Percentiles rank a stretch among this genome's conserved stretches.
Conservation (phyloP, 2,113 vertebrate genomes). For the Hemibagrus wyckioides region DNA sequence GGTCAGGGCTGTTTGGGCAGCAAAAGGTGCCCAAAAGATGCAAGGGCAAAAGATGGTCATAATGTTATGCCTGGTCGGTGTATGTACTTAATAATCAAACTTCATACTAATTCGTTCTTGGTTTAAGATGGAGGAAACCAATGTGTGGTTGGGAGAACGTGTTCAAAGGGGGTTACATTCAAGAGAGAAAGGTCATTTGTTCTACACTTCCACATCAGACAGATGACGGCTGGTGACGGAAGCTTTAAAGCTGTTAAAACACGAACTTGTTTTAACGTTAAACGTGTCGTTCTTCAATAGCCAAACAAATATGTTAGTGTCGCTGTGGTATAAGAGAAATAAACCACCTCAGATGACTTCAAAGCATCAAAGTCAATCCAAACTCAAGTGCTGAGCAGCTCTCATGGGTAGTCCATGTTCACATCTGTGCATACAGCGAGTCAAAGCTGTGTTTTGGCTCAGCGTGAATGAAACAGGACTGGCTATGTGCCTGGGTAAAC, state of each 20-base stretch:
- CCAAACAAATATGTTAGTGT: background rate
- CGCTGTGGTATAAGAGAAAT: background rate
- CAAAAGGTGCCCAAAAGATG: too few relatives aligned
- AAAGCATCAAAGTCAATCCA: background rate
- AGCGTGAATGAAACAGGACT: background rate
- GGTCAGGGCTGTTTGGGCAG: too few relatives aligned
- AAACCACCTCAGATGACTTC: background rate
- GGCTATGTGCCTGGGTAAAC: slow-evolving; percentile 3
- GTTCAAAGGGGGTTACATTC: too few relatives aligned
- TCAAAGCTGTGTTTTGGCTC: background rate
- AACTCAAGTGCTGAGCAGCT: background rate
- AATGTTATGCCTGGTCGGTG: too few relatives aligned
- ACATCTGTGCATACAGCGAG: background rate
- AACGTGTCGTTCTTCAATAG: background rate
- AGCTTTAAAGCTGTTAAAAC: background rate
- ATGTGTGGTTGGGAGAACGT: too few relatives aligned
- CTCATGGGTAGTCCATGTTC: slow-evolving; percentile 12
- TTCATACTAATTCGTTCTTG: too few relatives aligned
- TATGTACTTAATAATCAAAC: too few relatives aligned
- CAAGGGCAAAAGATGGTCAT: too few relatives aligned
- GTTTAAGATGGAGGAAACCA: too few relatives aligned
- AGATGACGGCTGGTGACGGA: background rate
- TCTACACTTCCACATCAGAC: too few relatives aligned
- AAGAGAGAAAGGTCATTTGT: too few relatives aligned
- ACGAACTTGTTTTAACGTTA: background rate